These are phyloP conservation scores for Oscheius sp. DNA, from an alignment of 2,888 invertebrate species.

Conservation along the genomic window DNA sequence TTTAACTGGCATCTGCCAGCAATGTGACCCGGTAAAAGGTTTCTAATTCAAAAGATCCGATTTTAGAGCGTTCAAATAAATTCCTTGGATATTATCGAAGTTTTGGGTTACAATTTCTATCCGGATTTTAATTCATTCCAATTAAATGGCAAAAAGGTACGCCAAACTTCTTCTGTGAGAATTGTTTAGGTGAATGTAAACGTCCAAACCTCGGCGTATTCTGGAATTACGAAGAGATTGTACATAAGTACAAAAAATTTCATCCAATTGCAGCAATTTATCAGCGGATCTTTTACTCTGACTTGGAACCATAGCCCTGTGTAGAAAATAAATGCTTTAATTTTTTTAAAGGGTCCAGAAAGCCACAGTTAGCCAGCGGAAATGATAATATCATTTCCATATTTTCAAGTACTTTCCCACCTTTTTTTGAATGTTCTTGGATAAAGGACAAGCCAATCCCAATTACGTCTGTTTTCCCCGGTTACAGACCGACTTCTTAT, in stretches of 20 bases:
- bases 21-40: background rate
- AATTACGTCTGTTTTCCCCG: too few relatives aligned
- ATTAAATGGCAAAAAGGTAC: slow-evolving; percentile 23
- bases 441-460: too few relatives aligned
- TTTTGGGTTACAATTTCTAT: slow-evolving; percentile 51
- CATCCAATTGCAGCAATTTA: background rate
- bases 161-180: too few relatives aligned
- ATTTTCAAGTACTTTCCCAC: too few relatives aligned
- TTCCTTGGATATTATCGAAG: slow-evolving; percentile 56
- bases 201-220: slow-evolving; percentile 5
- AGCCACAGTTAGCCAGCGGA: too few relatives aligned
- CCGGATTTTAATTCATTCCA: slow-evolving; percentile 54
- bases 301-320: background rate
- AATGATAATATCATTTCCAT: too few relatives aligned
- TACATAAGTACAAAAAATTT: background rate
- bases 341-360: too few relatives aligned
- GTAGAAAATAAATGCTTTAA: too few relatives aligned
- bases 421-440: too few relatives aligned
- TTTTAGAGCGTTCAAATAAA: slow-evolving; percentile 12
- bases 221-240: slow-evolving; percentile 5
- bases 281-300: background rate
- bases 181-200: slow-evolving; percentile 20
- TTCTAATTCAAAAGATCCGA: background rate
- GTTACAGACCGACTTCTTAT: too few relatives aligned
- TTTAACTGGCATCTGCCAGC: slow-evolving; percentile 41